Evolutionary conservation across 1,140 invertebrate species (phyloP), one percentile per base, ranked within the genome.

Genomic region (Belonocnema kinseyi): DNA sequence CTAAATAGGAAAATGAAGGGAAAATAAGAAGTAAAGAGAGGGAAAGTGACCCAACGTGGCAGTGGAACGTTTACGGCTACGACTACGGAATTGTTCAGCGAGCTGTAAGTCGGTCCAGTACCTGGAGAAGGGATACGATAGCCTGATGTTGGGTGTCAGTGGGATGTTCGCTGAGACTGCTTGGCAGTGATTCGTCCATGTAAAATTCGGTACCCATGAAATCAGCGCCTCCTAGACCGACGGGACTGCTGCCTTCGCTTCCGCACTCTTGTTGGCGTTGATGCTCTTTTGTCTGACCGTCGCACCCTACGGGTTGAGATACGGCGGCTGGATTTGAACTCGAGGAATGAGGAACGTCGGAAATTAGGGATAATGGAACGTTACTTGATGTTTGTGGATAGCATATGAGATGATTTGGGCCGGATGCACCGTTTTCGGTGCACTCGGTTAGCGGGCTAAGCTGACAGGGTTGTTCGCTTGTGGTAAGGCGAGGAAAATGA

Each of bases 171-270:
- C 92, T 93, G 88, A 94, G 92, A 88, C 94, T 95, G 85, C 94
- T 94, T 56, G 94, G 94, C 89, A 95, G 90, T 75, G 96, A 97
- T 88, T 97, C 96, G 86, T 97, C 96, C 91, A 97, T 96, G 92
- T 96, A 97, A 93, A 95, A 96, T 84, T 97, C 95, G 74, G 95
- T 95, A 84, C 94, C 94, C 84, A 95, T 92, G 90, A 96, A 96
- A 90, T 96, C 96, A 50, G 89, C 86, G 66, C 79, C 86, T 52
- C 78, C 86, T 78, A 88, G 84, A 74, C 86, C 87, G n/a, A 82
- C 80, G 0, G 86, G 83, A 58, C 88, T 89, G 80, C 89, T 89
- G 82, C 86, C 86, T 56, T 85, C 88, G 78, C 90, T 91, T 74
- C 85, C 85, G 52, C 85, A 86, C 26, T 75, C 73, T 70, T 83